Base-by-base conservation (phyloP, 2,888 invertebrate genomes). In the Drosophila nigricruria region DNA sequence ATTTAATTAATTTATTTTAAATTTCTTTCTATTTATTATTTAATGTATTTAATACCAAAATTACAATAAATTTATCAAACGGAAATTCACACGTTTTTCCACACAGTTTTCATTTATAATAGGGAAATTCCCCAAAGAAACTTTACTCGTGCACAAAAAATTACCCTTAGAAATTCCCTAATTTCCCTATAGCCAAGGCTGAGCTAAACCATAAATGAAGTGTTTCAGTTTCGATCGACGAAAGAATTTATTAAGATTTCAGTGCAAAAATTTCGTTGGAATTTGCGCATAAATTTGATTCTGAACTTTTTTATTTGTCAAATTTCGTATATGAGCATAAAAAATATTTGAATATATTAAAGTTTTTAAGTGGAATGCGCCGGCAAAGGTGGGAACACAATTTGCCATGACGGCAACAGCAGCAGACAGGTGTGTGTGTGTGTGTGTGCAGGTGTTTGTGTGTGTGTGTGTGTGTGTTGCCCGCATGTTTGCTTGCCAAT, bases 401-500 rank as follows among this genome's bases (percentile, higher is more conserved):
- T 59, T 59, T 38, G 36, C 20, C 30, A 38, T 5, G 50, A 30
- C 25, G 42, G 14, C 27, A 14, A 27, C 3, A 1, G 38, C 18
- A 40, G 14, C 30, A 18, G 18, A 3, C 16, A 8, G 16, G 1
- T 36, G 57, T 34, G n/a, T 18, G 58, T 38, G 58, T 14, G 42
- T 34, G 43, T 30, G 47, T 45, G 20, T 25, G 16, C 18, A 18
- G 32, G 57, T 2, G 45, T 18, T 14, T 14, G 23, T 34, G 36
- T 38, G 43, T 43, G 38, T 38, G 42, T 50, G 16, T 32, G 9
- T n/a, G n/a, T 49, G 34, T 45, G 42, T 16, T 14, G 27, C n/a
- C 38, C 25, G 36, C 49, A 56, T 62, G 25, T 36, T 45, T 45
- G 45, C 53, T 32, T 52, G 57, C 9, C 45, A 42, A 42, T 36